phyloP scores from a whole-genome alignment of 2,888 invertebrate species.

The Phlogophora meticulosa region DNA sequence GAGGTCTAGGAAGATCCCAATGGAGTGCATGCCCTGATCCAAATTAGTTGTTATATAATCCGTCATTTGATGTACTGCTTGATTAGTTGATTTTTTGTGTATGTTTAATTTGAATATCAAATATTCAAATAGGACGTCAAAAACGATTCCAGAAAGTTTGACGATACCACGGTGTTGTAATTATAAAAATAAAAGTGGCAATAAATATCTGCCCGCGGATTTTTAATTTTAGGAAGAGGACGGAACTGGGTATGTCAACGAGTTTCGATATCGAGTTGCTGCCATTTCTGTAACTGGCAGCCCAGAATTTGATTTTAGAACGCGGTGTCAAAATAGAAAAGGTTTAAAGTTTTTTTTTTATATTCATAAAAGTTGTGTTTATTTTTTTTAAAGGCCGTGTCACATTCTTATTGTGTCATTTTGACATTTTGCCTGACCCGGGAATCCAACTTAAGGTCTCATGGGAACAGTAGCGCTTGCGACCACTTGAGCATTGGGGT shows the following conservation, averaged over 20 bases:
- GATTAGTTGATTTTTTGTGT: too few relatives aligned
- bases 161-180: conserved; percentile 19
- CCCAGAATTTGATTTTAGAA: conserved; percentile 46
- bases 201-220: conserved; percentile 37
- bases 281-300: conserved; percentile 50
- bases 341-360: not conserved
- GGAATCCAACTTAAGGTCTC: too few relatives aligned
- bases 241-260: conserved; percentile 55
- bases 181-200: conserved; percentile 46
- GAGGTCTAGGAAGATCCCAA: too few relatives aligned
- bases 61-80: too few relatives aligned
- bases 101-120: conserved; percentile 25
- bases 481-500: too few relatives aligned
- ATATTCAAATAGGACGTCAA: conserved; percentile 20
- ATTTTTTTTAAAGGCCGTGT: too few relatives aligned
- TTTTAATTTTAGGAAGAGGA: conserved; percentile 45
- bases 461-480: too few relatives aligned
- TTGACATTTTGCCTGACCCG: too few relatives aligned
- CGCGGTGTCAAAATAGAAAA: not conserved
- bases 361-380: not conserved
- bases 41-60: too few relatives aligned
- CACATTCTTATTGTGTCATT: too few relatives aligned
- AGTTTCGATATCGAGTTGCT: conserved; percentile 49
- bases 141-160: conserved; percentile 29
- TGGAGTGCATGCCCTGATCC: too few relatives aligned